These are phyloP conservation scores for Lophochroa leadbeateri DNA, from an alignment of 2,113 vertebrate genomes.

Conservation along the genomic window DNA sequence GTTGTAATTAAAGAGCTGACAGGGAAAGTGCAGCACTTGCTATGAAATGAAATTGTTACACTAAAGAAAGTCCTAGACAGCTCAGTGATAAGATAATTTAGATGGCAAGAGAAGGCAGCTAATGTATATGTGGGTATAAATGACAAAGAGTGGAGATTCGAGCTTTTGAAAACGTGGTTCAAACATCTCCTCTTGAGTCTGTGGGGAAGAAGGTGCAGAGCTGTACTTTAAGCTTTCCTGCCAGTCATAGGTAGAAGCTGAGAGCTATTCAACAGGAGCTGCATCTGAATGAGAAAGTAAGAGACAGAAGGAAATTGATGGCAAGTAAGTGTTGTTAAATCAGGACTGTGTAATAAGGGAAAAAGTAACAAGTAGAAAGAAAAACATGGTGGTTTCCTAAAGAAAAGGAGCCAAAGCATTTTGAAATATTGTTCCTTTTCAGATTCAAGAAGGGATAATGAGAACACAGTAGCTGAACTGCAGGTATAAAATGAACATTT, in stretches of 20 bases:
- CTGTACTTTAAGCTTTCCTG: slow-evolving; percentile 16
- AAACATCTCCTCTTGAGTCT: not conserved
- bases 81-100: slow-evolving; percentile 78
- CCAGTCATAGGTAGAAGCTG: slow-evolving; percentile 17
- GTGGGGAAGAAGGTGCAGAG: slow-evolving; percentile 47
- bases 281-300: slow-evolving; percentile 23
- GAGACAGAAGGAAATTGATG: slow-evolving; percentile 23
- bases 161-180: slow-evolving; percentile 12
- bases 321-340: slow-evolving; percentile 26
- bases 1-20: slow-evolving; percentile 63
- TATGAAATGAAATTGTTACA: slow-evolving; percentile 68
- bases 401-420: slow-evolving; percentile 18
- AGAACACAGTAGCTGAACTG: not conserved
- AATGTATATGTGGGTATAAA: slow-evolving; percentile 60
- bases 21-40: slow-evolving; percentile 63
- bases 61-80: slow-evolving; percentile 67
- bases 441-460: not conserved
- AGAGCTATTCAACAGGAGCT: slow-evolving; percentile 8
- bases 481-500: not conserved
- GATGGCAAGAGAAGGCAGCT: slow-evolving; percentile 66
- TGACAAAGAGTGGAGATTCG: slow-evolving; percentile 50
- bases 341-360: not conserved
- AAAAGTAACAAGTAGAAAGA: not conserved
- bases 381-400: slow-evolving; percentile 17
- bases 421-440: slow-evolving; percentile 37